Conservation (phyloP, 2,888 invertebrate genomes). For the Epinotia brunnichana region DNA sequence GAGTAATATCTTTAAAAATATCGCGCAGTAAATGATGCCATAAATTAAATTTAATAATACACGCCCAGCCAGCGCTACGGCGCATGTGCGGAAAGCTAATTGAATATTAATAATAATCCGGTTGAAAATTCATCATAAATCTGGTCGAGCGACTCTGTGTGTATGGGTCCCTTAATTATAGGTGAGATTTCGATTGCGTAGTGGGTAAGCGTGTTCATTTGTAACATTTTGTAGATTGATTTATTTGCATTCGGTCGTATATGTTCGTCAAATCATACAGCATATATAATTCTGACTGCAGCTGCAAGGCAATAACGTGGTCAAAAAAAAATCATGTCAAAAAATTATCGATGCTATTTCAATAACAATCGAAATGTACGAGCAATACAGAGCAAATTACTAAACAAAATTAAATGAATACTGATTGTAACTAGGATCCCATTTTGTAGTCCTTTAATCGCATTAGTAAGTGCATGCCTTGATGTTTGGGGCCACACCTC, state of each 20-base stretch:
- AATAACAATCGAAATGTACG: too few relatives aligned
- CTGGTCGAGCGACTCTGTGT: conserved; percentile 70
- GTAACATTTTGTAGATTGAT: background rate
- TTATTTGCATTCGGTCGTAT: background rate
- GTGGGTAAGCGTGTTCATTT: conserved; percentile 5
- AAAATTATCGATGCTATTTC: too few relatives aligned
- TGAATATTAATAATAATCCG: conserved; percentile 71
- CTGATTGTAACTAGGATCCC: background rate
- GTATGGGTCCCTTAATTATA: conserved; percentile 70
- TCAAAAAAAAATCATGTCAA: too few relatives aligned
- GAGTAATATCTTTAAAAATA: conserved; percentile 80
- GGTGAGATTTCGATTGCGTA: conserved; percentile 57
- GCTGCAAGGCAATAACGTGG: too few relatives aligned
- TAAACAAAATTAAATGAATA: background rate
- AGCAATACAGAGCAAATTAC: background rate
- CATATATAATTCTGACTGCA: too few relatives aligned
- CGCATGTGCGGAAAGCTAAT: conserved; percentile 84
- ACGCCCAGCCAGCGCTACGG: conserved; percentile 72
- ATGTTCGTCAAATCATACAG: too few relatives aligned
- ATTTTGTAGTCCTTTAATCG: conserved; percentile 29
- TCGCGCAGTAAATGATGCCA: conserved; percentile 81
- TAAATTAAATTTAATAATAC: conserved; percentile 83
- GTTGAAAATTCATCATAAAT: conserved; percentile 76
- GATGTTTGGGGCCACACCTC: conserved; percentile 71
- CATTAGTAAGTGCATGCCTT: conserved; percentile 55